A percentile compares a stretch with the other conserved stretches of the same genome.
These are phyloP conservation scores for Ramphastos sulfuratus DNA, from an alignment of 2,113 vertebrate genomes.

Conservation along the genomic window DNA sequence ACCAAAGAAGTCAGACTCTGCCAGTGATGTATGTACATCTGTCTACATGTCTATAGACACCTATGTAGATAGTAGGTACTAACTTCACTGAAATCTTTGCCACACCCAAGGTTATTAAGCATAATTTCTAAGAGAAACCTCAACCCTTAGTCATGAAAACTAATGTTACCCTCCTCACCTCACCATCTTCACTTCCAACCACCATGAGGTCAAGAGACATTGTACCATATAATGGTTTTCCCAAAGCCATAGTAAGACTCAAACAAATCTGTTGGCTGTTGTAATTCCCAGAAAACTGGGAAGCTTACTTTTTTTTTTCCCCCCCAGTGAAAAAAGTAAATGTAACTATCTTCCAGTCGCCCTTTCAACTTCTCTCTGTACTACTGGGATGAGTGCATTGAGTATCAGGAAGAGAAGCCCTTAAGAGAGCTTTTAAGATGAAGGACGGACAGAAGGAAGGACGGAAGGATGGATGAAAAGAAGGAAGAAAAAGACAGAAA, in stretches of 20 bases:
- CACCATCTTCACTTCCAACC: background rate
- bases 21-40: background rate
- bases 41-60: background rate
- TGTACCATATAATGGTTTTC: background rate
- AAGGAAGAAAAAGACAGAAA: too few relatives aligned
- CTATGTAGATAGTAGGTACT: background rate
- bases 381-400: background rate
- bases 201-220: background rate
- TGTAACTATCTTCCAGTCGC: background rate
- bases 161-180: background rate
- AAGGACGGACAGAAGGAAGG: background rate
- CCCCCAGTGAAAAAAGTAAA: background rate
- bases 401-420: background rate
- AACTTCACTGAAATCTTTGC: background rate
- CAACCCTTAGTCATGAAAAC: background rate
- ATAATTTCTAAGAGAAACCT: background rate
- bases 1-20: background rate
- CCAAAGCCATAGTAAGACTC: background rate
- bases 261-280: background rate
- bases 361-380: background rate
- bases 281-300: background rate
- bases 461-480: too few relatives aligned
- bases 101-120: background rate
- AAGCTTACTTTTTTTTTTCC: background rate
- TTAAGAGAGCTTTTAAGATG: background rate